Base-by-base conservation (phyloP, 2,888 invertebrate genomes). In the Laspeyria flexula region DNA sequence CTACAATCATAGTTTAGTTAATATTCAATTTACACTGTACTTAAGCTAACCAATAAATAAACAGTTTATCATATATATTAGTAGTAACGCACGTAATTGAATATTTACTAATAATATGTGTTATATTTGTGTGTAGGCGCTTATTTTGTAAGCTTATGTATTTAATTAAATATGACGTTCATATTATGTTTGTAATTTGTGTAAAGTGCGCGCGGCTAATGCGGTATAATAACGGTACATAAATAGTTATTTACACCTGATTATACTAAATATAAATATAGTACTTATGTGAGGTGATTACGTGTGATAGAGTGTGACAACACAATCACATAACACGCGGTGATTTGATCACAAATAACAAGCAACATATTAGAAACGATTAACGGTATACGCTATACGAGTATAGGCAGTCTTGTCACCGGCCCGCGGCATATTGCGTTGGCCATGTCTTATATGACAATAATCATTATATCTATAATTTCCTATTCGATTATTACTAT, bases 241-340 rank as follows among this genome's bases (percentile, higher is more conserved):
- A 21, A 13, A 18, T 39, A 43, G 39, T 15, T 39, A 38, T 30
- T 42, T 48, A 41, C 37, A 39, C 6, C 23, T 35, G 45, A 45
- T 49, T 55, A 50, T 34, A 13, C 23, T 27, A 34, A 31, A 42
- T 38, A 43, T 50, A 35, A 44, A 37, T 48, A 48, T 48, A 48
- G 40, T 44, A n/a, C n/a, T n/a, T n/a, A 33, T 33, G 31, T 35
- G 9, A 7, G 12, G 41, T 45, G 39, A 39, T 45, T 38, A 33
- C 13, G 21, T 18, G 1, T 52, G 52, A 56, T 44, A 30, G 33
- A 47, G 37, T 42, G 16, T 42, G 47, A 50, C 54, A 43, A 30
- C 16, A 16, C 43, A 35, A 51, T 51, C 46, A 43, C 40, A 43
- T 49, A 39, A 27, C 18, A 18, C 37, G 16, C 38, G 34, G 43